A percentile compares a stretch with the other conserved stretches of the same genome.
phyloP scores from a whole-genome alignment of 2,888 invertebrate species.

The Craniophora ligustri region DNA sequence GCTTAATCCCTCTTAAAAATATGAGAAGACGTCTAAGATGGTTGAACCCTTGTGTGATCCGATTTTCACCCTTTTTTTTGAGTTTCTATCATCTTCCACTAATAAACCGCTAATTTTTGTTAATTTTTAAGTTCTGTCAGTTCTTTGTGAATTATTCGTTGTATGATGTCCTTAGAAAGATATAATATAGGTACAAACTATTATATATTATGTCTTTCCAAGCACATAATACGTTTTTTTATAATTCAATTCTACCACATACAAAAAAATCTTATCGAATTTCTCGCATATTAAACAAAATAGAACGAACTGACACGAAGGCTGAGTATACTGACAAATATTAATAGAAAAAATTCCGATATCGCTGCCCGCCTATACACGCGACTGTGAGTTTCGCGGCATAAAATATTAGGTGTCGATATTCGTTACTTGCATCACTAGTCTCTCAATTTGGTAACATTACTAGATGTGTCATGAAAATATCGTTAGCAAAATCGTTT shows the following conservation, averaged over 20 bases:
- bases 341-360: constrained; percentile 65
- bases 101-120: no score
- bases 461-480: constrained; percentile 26
- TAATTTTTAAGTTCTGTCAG: no score
- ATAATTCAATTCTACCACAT: constrained; percentile 1
- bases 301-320: constrained; percentile 14
- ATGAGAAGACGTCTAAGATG: no score
- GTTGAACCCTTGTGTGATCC: no score
- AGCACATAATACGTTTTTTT: no score
- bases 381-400: constrained; percentile 57
- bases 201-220: no score
- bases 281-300: constrained; percentile 50
- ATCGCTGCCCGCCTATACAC: constrained; percentile 53
- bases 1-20: neutral
- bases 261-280: constrained; percentile 25
- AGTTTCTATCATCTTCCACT: no score
- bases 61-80: no score
- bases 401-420: constrained; percentile 80
- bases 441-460: constrained; percentile 17
- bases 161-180: no score
- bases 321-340: constrained; percentile 56
- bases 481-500: neutral
- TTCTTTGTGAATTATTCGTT: no score
- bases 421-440: constrained; percentile 75
- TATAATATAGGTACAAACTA: no score